phyloP scores from a whole-genome alignment of 2,113 vertebrate genomes.

The Synchiropus splendidus region DNA sequence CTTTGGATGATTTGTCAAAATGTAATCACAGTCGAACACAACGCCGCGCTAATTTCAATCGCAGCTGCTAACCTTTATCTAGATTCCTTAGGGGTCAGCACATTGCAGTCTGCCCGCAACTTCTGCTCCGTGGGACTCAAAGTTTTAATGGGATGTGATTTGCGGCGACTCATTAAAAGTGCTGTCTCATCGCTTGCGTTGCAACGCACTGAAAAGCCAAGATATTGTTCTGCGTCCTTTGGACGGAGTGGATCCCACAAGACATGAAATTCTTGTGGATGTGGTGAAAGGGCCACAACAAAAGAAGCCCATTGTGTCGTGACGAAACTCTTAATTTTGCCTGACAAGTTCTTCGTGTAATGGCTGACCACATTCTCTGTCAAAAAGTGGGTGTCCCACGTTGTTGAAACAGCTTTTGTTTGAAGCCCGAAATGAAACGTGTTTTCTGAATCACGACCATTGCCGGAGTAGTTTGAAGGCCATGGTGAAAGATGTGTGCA shows the following conservation, averaged over 20 bases:
- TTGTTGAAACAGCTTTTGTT: no score
- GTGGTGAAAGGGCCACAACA: no score
- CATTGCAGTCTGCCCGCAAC: slow-evolving; percentile 23
- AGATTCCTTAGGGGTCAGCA: slow-evolving; percentile 19
- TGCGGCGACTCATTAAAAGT: slow-evolving; percentile 16
- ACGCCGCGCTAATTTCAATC: slow-evolving; percentile 35
- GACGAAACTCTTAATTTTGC: no score
- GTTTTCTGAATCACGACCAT: no score
- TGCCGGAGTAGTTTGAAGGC: no score
- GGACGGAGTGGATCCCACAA: background rate
- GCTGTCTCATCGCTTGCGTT: slow-evolving; percentile 1
- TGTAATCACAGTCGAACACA: slow-evolving; percentile 44
- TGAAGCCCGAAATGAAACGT: no score
- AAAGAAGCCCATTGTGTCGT: no score
- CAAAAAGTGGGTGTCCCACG: no score
- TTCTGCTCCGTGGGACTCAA: slow-evolving; percentile 20
- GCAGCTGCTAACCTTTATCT: slow-evolving; percentile 36
- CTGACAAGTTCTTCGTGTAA: no score
- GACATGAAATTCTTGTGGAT: background rate
- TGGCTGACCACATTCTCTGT: no score
- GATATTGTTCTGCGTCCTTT: background rate
- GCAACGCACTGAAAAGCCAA: background rate
- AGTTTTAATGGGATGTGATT: slow-evolving; percentile 32
- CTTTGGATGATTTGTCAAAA: slow-evolving; percentile 34
- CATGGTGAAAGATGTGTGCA: no score